Conservation (phyloP, 2,113 vertebrate genomes). For the Salminus brasiliensis region DNA sequence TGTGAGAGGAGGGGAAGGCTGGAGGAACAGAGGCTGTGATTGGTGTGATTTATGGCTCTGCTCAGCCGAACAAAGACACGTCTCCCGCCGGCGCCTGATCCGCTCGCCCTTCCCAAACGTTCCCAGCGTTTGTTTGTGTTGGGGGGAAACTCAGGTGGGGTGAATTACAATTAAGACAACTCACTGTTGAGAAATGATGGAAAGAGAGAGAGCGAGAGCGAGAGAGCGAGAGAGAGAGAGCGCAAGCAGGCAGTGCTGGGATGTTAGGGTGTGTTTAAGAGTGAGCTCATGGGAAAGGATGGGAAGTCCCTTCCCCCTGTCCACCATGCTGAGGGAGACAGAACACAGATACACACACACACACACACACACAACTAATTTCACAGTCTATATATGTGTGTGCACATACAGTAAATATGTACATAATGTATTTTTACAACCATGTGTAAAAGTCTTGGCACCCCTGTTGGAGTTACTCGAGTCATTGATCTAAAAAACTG, state of each 20-base stretch:
- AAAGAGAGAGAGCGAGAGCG: slow-evolving; percentile 8
- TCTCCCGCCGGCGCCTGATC: slow-evolving; percentile 28
- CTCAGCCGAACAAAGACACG: not conserved
- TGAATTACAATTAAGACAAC: slow-evolving; percentile 28
- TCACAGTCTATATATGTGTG: too few species aligned
- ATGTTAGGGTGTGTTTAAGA: slow-evolving; percentile 37
- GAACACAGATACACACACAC: slow-evolving; percentile 56
- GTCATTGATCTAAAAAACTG: too few species aligned
- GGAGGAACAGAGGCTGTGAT: not conserved
- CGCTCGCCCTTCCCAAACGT: slow-evolving; percentile 14
- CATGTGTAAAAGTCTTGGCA: too few species aligned
- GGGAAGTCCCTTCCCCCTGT: slow-evolving; percentile 41
- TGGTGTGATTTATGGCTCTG: slow-evolving; percentile 29
- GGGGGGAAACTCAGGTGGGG: slow-evolving; percentile 38
- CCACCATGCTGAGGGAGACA: slow-evolving; percentile 53
- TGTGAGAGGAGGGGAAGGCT: not conserved
- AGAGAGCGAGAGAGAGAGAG: slow-evolving; percentile 1
- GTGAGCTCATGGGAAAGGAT: slow-evolving; percentile 51
- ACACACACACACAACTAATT: too few species aligned
- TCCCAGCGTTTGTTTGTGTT: slow-evolving; percentile 12
- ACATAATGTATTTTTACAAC: too few species aligned
- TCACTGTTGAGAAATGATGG: slow-evolving; percentile 21
- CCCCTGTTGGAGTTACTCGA: too few species aligned
- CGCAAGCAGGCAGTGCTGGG: not conserved
- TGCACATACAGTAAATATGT: too few species aligned